Evolutionary conservation across 2,797 vertebrate species (phyloP), one percentile per base, ranked within the genome.

Genomic region (Parauchenoglanis ngamensis): DNA sequence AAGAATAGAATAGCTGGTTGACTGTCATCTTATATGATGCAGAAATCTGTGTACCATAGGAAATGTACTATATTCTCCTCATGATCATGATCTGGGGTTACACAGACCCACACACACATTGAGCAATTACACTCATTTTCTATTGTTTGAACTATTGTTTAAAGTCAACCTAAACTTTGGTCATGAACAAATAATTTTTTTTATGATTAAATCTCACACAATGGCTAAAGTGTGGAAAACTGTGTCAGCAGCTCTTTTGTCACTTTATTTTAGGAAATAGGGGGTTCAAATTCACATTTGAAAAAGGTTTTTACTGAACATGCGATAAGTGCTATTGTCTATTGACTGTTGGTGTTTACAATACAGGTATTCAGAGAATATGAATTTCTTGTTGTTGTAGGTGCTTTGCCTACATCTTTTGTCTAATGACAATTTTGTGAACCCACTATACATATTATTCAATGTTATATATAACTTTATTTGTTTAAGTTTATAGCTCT

Each of bases 71-170:
- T 67, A 67, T 83, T 83, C 15, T 52, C 10, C 5, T 54, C 8
- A 54, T 49, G 25, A 65, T 7, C 35, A 44, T 61, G 49, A 54
- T 78, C 70, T 73, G 40, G 70, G 40, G 7, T 73, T 73, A 23
- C 17, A 21, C 49, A 40, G 56, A 76, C 70, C 52, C 72, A 75
- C 73, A 23, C 7, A 6, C 54, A 35, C 56, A 40, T 28, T 1
- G 7, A 70, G 2, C 12, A 5, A 7, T 63, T 12, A 46, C 79
- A 73, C n/a, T 25, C 21, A 52, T 82, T 17, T 77, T 77, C 31
- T 44, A 70, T 31, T 63, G 40, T 44, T 49, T 85, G 40, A 52
- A 46, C 49, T 84, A 31, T 86, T 90, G 40, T 72, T 28, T 28
- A 81, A 88, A 83, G 15, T 75, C 19, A 70, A 6, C 28, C 17